Evolutionary conservation across 1,140 invertebrate species (phyloP).

Genomic region (Drosophila varians): DNA sequence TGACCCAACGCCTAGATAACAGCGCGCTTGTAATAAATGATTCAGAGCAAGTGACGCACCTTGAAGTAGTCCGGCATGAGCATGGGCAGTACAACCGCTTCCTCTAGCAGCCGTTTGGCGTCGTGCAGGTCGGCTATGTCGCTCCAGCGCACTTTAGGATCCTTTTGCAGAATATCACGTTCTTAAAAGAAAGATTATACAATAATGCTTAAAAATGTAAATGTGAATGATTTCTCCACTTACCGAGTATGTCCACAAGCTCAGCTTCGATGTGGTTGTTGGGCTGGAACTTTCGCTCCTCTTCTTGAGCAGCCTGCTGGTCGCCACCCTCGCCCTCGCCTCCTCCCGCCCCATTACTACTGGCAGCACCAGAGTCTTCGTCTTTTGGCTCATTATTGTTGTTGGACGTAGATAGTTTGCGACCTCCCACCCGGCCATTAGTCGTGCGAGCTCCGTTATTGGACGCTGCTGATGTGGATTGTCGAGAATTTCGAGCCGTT

Average conservation of each 20-base stretch:
- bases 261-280: conserved; percentile 93
- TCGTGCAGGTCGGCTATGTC: conserved; percentile 98
- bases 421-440: conserved; percentile 56
- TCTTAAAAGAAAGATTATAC: conserved; percentile 85
- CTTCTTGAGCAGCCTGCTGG: conserved; percentile 84
- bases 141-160: conserved; percentile 98
- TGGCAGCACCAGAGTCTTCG: conserved; percentile 43
- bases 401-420: conserved; percentile 68
- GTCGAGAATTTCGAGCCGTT: conserved; percentile 27
- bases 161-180: conserved; percentile 98
- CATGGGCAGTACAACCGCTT: conserved; percentile 98
- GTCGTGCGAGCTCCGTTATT: conserved; percentile 36
- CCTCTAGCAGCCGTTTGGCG: conserved; percentile 97
- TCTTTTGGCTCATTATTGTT: conserved; percentile 58
- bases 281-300: conserved; percentile 94
- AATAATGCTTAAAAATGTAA: background rate
- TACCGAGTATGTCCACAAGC: conserved; percentile 95
- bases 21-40: conserved; percentile 26
- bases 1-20: conserved; percentile 37
- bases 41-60: conserved; percentile 84
- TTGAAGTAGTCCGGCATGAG: conserved; percentile 99
- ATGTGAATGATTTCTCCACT: background rate
- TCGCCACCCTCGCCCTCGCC: conserved; percentile 84
- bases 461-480: conserved; percentile 18
- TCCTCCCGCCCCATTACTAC: conserved; percentile 42